Evolutionary conservation across 2,888 invertebrate genomes (phyloP), one percentile per base, ranked within the genome.

Genomic region (Choreutis nemorana): DNA sequence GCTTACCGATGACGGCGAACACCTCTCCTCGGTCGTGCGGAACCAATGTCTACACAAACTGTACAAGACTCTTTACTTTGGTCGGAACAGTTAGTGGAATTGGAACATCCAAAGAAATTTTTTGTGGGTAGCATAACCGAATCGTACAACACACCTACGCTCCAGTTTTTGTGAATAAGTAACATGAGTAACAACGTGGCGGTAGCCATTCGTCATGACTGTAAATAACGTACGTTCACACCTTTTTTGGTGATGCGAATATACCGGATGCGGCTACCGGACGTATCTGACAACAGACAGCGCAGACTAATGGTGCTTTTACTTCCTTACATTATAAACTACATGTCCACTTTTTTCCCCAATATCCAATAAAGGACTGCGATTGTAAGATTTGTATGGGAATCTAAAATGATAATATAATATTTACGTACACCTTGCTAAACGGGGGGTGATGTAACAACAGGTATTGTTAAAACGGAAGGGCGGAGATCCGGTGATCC

Each of bases 181-280:
- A 54, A 20, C 23, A 10, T 18, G 29, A 54, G 50, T 45, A 40
- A 46, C 40, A 55, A 57, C 53, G 55, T 61, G 61, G 60, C 55
- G 48, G 54, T 52, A 44, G 52, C 48, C 49, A 58, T 66, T 73
- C 63, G 70, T 75, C 77, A 75, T 52, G 50, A 49, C 60, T 71
- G 72, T 71, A 70, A 73, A 77, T 73, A 73, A 63, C 45, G 55
- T 44, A 42, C 62, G 70, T 70, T 71, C 75, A 66, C 71, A 72
- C 75, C 77, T 73, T 77, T 77, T 78, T 77, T 68, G 73, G 77
- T 61, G 50, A 58, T 68, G 64, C 65, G 58, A 68, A 72, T 70
- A 65, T 62, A 73, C 73, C 75, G 77, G 77, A 77, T 59, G 63
- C 57, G 44, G 55, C 72, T 71, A 72, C 77, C 72, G 77, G 73